Base-by-base conservation (phyloP, 1,140 invertebrate species). In the Euschistus heros region DNA sequence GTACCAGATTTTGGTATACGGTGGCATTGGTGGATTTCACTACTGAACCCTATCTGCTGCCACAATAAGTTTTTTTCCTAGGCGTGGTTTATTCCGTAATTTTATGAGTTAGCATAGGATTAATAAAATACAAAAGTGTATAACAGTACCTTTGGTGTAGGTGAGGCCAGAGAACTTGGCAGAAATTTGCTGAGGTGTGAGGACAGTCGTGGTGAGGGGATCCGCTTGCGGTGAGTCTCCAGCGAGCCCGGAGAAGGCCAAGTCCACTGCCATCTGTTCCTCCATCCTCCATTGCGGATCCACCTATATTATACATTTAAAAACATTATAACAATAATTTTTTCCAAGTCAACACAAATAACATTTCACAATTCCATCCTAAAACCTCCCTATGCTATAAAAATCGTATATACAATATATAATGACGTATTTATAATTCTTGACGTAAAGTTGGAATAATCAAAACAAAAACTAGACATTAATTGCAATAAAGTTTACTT, bases 161-260 rank as follows among this genome's bases (percentile, higher is more conserved):
- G 89, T 89, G 33, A 95, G 92, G 2, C 81, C 79, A 88, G 73
- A 94, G 95, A 59, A 91, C 86, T 74, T 86, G 82, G 46, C 81
- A 81, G 64, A 47, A 0, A 95, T 92, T 76, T 94, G 84, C 14
- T 78, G 78, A 0, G 86, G 86, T 67, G 85, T 84, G 5, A 80
- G 72, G 2, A 94, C 88, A 22, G 82, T 76, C 0, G 86, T 75
- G 0, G 81, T 82, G 46, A 89, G 81, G 69, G 92, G 88, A 0
- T 88, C 90, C 8, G 85, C 85, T 54, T 81, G 80, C 1, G 88
- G 76, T 13, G 85, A 79, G 75, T 97, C 93, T 5, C 81, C 73
- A 5, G 76, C 75, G 67, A 95, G 83, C 0, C 91, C 85, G 27
- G 79, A 74, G 66, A 86, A 80, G 2, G 91, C 77, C 67, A 89